A percentile compares a stretch with the other conserved stretches of the same genome.
phyloP scores from a whole-genome alignment of 2,888 invertebrate genomes.

The Notodonta ziczac region DNA sequence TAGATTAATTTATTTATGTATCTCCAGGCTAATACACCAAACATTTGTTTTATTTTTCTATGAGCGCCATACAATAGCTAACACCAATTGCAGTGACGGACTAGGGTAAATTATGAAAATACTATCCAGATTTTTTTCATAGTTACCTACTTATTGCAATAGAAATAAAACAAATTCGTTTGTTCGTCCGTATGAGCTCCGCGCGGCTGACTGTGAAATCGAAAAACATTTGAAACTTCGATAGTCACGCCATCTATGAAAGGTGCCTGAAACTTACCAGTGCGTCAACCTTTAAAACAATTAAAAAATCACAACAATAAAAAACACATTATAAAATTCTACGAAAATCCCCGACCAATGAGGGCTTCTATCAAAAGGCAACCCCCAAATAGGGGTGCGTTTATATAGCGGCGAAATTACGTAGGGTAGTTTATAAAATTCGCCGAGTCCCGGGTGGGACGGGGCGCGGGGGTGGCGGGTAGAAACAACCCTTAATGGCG shows the following conservation, averaged over 20 bases:
- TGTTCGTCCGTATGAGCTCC: too few species aligned
- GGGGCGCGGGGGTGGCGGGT: conserved; percentile 39
- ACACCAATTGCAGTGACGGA: too few species aligned
- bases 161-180: too few species aligned
- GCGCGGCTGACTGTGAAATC: too few species aligned
- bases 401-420: conserved; percentile 70
- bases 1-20: too few species aligned
- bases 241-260: background rate
- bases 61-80: too few species aligned
- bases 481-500: conserved; percentile 81
- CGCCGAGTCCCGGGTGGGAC: conserved; percentile 62
- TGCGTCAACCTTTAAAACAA: background rate
- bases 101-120: too few species aligned
- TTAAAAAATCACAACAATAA: conserved; percentile 53
- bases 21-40: too few species aligned
- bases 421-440: conserved; percentile 81
- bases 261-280: background rate
- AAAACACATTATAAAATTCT: conserved; percentile 67
- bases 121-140: too few species aligned
- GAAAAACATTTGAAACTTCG: too few species aligned
- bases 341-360: conserved; percentile 51
- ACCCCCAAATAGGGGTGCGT: conserved; percentile 57
- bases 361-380: conserved; percentile 55
- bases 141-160: too few species aligned
- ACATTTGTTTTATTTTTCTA: too few species aligned